Evolutionary conservation across 2,888 invertebrate species (phyloP), one percentile per base, ranked within the genome.

Genomic region (Andrena dorsata): DNA sequence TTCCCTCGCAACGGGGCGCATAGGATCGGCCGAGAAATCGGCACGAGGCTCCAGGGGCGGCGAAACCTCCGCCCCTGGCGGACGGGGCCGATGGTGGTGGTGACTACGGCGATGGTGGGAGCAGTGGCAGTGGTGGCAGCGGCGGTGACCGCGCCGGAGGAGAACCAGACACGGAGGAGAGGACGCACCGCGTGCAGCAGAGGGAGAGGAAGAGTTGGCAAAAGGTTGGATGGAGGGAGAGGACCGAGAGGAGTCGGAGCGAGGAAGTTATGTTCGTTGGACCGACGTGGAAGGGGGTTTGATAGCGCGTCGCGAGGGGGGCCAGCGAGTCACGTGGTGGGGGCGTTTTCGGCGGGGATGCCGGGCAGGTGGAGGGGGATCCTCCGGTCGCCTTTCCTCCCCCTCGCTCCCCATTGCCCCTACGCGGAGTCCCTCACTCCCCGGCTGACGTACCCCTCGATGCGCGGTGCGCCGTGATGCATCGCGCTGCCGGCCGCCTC

Each of bases 381-480:
- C 76, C 78, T 82, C 86, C 83, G 66, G 76, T 84, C 82, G 80
- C 65, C 74, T 72, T 73, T 71, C 73, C 82, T 79, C 65, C 80
- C 85, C 73, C 80, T 65, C 69, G 5, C 56, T 47, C 61, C 28
- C 16, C 51, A 20, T 61, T 72, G 49, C 68, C 66, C 63, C 75
- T 61, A 13, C 81, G 16, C 66, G 41, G 74, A 5, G 41, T 49
- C 76, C 84, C 80, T 49, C 77, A 16, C 84, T 75, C 83, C 70
- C 81, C 60, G 83, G 78, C 80, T 73, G 83, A 83, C 70, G 85
- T 94, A 84, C 90, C 95, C 95, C 94, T 91, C 92, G 89, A 92
- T 92, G 91, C 92, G 92, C 92, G 91, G 89, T 90, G 91, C 89
- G 90, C 90, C 90, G 90, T 88, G 88, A 92, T 94, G 93, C 93